Evolutionary conservation across 2,797 vertebrate species (phyloP), one percentile per base, ranked within the genome.

Genomic region (Macroramphosus scolopax): DNA sequence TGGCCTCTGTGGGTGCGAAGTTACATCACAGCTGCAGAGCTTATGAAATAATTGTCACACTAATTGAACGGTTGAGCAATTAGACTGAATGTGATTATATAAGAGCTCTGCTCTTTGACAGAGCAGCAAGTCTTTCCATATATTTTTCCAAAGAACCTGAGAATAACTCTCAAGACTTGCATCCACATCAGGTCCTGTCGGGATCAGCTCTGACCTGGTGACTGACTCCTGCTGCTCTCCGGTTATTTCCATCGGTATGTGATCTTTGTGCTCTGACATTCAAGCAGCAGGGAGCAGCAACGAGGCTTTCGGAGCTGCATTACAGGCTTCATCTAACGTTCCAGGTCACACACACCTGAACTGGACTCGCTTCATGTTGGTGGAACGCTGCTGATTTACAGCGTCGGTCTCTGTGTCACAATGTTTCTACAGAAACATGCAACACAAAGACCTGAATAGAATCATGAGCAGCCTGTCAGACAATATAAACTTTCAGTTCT

Each of bases 191-290:
- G 38, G 51, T 33, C 8, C 17, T 18, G 44, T 8, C 1, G 59
- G 48, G 47, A 45, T 37, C 32, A 45, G 40, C n/a, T 14, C 9
- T 0, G 54, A 22, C 43, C 65, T 48, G 41, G 42, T 40, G 60
- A 39, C 6, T 10, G 51, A 11, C 49, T 62, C 68, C 68, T 32
- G 65, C 63, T 68, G 77, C 63, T 71, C 63, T 42, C 13, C 15
- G 7, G 51, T 62, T 73, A 64, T 78, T 82, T 62, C 62, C 60
- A 67, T 74, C 63, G 54, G 37, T 33, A 44, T 62, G 50, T 67
- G 60, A 80, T 57, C 63, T 64, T 58, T 61, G 76, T n/a, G n/a
- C n/a, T n/a, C n/a, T n/a, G n/a, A 82, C 74, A 78, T 75, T 77
- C 68, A 79, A 73, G 59, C 70, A 70, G 76, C 63, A 52, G 63